These are phyloP conservation scores for Venustaconcha ellipsiformis DNA, from an alignment of 1,140 invertebrate genomes.

Conservation along the genomic window DNA sequence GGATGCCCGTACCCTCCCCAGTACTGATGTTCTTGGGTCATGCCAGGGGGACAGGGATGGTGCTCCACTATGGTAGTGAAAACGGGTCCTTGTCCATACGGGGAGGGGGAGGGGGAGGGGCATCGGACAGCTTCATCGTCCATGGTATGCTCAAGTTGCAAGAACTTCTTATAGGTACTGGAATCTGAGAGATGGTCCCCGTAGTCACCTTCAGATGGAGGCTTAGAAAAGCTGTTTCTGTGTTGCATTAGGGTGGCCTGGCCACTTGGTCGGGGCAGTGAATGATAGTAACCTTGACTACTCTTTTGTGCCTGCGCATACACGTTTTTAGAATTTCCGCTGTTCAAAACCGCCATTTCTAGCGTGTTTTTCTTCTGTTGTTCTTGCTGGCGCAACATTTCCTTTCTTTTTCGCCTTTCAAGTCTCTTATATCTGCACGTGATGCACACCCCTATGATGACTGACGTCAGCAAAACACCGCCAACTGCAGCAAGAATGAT, in stretches of 20 bases:
- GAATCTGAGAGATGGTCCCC: constrained; percentile 37
- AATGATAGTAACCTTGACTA: constrained; percentile 21
- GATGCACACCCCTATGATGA: constrained; percentile 43
- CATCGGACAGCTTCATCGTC: constrained; percentile 38
- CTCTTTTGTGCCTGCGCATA: constrained; percentile 23
- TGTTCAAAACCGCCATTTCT: constrained; percentile 33
- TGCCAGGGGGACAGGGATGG: constrained; percentile 26
- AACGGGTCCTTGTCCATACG: constrained; percentile 17
- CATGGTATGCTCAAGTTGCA: constrained; percentile 41
- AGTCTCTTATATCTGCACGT: constrained; percentile 33
- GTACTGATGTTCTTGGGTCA: constrained; percentile 14
- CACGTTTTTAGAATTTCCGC: constrained; percentile 12
- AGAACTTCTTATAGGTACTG: constrained; percentile 42
- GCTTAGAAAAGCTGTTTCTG: constrained; percentile 28
- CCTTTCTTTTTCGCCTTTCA: constrained; percentile 16
- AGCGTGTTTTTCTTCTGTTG: constrained; percentile 26
- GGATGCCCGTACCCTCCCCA: constrained; percentile 11
- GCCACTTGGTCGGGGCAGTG: constrained; percentile 13
- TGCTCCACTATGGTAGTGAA: constrained; percentile 29
- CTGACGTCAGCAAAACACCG: constrained; percentile 38
- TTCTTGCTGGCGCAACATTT: constrained; percentile 22
- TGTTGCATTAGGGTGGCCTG: constrained; percentile 37
- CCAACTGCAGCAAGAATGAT: constrained; percentile 44
- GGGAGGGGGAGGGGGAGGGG: constrained; percentile 22
- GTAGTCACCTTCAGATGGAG: constrained; percentile 25